Conservation (phyloP, 2,797 vertebrate genomes). For the Limnodromus scolopaceus region DNA sequence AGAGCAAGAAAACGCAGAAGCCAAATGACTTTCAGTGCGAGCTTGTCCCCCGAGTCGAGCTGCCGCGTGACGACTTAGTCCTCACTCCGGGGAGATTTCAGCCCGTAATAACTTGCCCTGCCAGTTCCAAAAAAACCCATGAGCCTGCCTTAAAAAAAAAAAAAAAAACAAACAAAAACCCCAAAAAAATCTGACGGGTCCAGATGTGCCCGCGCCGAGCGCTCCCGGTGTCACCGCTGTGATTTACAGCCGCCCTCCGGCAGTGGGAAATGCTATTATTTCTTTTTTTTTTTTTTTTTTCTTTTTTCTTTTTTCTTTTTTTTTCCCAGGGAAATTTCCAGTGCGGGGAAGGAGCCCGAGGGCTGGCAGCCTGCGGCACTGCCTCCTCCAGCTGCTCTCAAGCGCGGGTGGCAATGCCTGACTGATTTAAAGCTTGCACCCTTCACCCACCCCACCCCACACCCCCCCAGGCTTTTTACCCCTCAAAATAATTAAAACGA, state of each 20-base stretch:
- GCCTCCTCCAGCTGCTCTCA: not conserved
- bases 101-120: not conserved
- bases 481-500: not conserved
- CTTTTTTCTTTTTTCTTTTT: not conserved
- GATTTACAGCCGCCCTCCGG: conserved; percentile 11
- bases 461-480: not conserved
- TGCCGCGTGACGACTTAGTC: not conserved
- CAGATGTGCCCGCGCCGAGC: not conserved
- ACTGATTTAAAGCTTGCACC: not conserved
- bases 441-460: too few species aligned
- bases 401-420: fast-evolving
- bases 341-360: fast-evolving
- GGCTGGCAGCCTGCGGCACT: not conserved
- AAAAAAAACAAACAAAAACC: too few species aligned
- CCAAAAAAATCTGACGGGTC: not conserved
- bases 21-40: fast-evolving
- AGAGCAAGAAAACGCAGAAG: not conserved
- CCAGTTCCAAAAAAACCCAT: fast-evolving
- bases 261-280: not conserved
- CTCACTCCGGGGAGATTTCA: not conserved
- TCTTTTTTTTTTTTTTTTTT: not conserved
- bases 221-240: fast-evolving
- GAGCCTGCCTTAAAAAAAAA: not conserved
- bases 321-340: not conserved
- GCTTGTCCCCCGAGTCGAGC: not conserved